These are phyloP conservation scores for Clusia tigrina DNA, from an alignment of 2,888 invertebrate species.

Conservation along the genomic window DNA sequence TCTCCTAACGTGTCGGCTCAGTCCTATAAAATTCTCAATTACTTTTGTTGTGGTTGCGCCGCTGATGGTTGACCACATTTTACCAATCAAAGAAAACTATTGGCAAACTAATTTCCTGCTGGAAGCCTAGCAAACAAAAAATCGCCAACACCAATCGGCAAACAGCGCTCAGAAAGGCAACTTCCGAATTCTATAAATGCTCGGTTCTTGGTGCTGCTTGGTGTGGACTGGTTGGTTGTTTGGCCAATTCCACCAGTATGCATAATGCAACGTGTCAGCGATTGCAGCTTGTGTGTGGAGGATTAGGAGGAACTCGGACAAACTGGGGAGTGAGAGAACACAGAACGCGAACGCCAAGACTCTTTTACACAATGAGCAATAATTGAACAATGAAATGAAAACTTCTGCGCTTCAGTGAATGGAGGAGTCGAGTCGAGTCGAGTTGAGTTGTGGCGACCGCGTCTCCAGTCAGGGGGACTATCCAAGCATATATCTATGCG, in stretches of 20 bases:
- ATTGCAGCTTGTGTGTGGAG: no score
- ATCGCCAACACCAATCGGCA: neutral
- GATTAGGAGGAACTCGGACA: no score
- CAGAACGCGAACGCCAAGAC: no score
- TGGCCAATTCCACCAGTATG: no score
- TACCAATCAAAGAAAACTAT: neutral
- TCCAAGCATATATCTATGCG: neutral
- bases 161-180: neutral
- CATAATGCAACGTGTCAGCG: no score
- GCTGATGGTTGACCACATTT: neutral
- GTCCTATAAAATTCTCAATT: no score
- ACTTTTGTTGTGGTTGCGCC: no score
- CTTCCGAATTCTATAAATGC: neutral
- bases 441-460: neutral
- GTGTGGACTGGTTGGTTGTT: no score
- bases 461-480: no score
- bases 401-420: neutral
- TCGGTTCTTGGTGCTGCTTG: no score
- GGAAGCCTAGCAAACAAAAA: neutral
- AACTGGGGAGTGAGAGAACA: no score
- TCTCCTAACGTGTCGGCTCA: no score
- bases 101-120: neutral
- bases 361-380: constrained; percentile 13
- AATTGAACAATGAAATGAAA: constrained; percentile 14
- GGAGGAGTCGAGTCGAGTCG: neutral